phyloP scores from a whole-genome alignment of 2,797 vertebrate genomes.

The Glyptemys insculpta region DNA sequence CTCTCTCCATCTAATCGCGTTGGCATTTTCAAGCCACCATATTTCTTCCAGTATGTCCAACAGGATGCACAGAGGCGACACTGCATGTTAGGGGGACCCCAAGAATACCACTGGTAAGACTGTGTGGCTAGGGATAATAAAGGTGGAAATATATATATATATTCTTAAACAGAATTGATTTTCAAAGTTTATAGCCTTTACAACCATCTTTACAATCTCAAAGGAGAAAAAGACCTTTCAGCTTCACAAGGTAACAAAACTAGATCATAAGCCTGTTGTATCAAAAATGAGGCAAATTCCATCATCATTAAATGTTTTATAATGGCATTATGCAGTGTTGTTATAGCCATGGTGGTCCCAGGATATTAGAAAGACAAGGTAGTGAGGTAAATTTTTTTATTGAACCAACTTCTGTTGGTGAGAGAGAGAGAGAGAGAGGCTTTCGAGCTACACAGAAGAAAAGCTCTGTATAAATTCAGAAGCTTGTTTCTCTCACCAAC shows the following conservation, averaged over 20 bases:
- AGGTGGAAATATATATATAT: slow-evolving; percentile 83
- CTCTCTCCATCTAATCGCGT: slow-evolving; percentile 96
- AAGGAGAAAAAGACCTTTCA: not conserved
- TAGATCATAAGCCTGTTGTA: not conserved
- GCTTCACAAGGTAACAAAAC: not conserved
- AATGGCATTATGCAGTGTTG: not conserved
- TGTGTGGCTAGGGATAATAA: slow-evolving; percentile 90
- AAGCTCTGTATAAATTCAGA: not conserved
- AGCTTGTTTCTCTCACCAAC: not conserved
- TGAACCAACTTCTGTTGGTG: not conserved
- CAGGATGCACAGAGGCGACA: slow-evolving; percentile 97
- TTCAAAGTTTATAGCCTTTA: slow-evolving; percentile 71
- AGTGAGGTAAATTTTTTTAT: not conserved
- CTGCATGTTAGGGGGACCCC: slow-evolving; percentile 99
- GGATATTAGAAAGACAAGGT: not conserved
- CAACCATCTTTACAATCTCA: slow-evolving; percentile 9
- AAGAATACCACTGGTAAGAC: slow-evolving; percentile 99
- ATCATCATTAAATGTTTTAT: not conserved
- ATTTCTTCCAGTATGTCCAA: slow-evolving; percentile 99
- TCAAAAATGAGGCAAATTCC: not conserved
- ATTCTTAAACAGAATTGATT: slow-evolving; percentile 79
- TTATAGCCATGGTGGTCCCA: not conserved
- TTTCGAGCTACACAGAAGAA: not conserved
- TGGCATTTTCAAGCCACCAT: slow-evolving; percentile 98
- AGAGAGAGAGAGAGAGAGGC: not conserved